Evolutionary conservation across 2,888 invertebrate genomes (phyloP).

Genomic region (Byasa hedistus): DNA sequence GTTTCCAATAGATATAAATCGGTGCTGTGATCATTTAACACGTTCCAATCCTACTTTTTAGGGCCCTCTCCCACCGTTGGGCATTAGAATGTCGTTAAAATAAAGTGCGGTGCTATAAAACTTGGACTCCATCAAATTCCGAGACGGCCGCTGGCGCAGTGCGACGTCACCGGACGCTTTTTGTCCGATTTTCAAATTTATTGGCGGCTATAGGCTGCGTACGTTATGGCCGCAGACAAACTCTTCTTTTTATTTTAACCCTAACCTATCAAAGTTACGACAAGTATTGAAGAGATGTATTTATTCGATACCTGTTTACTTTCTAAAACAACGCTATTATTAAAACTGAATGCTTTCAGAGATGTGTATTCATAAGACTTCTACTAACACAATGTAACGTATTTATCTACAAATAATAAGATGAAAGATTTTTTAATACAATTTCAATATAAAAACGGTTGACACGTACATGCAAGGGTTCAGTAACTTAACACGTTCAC

Average conservation of each 20-base stretch:
- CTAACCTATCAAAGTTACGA: constrained; percentile 1
- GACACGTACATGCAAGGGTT: too few relatives aligned
- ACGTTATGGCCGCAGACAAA: not conserved
- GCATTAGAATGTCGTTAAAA: constrained; percentile 30
- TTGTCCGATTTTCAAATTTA: constrained; percentile 26
- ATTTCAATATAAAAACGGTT: too few relatives aligned
- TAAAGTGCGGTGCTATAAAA: constrained; percentile 28
- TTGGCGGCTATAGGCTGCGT: constrained; percentile 12
- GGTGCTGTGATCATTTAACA: constrained; percentile 23
- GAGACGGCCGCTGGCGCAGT: constrained; percentile 11
- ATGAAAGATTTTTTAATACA: too few relatives aligned
- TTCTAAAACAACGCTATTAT: not conserved
- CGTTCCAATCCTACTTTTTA: constrained; percentile 18
- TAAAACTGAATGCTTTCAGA: not conserved
- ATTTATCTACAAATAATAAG: not conserved
- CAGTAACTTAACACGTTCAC: too few relatives aligned
- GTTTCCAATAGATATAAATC: constrained; percentile 25
- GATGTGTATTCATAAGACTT: not conserved
- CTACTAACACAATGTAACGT: not conserved
- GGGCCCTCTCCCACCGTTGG: constrained; percentile 21
- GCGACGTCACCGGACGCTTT: constrained; percentile 18
- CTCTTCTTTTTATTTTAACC: constrained; percentile 6
- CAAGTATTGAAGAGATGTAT: not conserved
- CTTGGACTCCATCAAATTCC: constrained; percentile 28
- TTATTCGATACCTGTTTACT: not conserved